Conservation (phyloP, 2,888 invertebrate genomes). For the Mactromeris polynyma region DNA sequence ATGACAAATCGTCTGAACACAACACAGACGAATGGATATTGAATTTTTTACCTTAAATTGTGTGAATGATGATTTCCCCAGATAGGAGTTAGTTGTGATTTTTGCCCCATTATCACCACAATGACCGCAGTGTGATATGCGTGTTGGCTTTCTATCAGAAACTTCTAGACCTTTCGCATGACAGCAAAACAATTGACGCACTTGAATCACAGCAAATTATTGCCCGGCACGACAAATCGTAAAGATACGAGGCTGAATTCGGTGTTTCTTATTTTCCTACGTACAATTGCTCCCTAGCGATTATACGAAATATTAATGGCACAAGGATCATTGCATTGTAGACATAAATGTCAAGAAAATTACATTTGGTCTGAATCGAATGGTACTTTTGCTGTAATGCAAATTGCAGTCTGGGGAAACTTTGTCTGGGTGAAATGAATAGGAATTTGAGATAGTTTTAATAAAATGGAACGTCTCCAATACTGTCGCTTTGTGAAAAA, state of each 20-base stretch:
- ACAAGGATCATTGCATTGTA: background rate
- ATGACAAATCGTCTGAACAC: background rate
- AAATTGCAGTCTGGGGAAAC: background rate
- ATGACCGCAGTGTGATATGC: background rate
- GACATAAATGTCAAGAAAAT: background rate
- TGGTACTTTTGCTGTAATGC: background rate
- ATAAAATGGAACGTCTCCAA: no score
- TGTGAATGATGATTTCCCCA: background rate
- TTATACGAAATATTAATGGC: background rate
- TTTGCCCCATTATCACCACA: background rate
- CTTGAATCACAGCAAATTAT: background rate
- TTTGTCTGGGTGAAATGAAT: background rate
- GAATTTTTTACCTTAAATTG: background rate
- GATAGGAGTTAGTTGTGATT: background rate
- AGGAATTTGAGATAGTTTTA: background rate
- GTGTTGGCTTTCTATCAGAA: background rate
- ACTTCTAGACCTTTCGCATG: background rate
- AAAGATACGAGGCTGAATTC: background rate
- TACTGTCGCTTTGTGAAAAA: no score
- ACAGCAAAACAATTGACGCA: background rate
- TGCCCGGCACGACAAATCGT: background rate
- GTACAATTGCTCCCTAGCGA: background rate
- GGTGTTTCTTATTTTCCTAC: background rate
- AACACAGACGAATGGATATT: background rate
- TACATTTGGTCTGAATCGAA: slow-evolving; percentile 3